A percentile compares a stretch with the other conserved stretches of the same genome.
phyloP scores from a whole-genome alignment of 2,888 invertebrate species.

The Eupithecia tripunctaria region DNA sequence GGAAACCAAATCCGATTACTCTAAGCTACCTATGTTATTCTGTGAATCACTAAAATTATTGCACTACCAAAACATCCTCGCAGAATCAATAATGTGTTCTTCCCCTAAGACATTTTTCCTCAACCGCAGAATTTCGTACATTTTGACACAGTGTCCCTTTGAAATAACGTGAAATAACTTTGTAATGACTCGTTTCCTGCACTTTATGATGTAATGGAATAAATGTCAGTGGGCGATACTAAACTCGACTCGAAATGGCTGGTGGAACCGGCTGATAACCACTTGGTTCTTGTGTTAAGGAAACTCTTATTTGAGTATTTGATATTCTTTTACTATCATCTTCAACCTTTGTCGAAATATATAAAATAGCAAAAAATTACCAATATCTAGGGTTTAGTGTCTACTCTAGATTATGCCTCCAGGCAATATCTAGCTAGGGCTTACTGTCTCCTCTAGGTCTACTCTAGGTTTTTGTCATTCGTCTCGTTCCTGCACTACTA shows the following conservation, averaged over 20 bases:
- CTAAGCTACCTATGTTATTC: neutral
- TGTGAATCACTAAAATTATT: neutral
- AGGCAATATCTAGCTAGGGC: too few species aligned
- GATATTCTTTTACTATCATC: neutral
- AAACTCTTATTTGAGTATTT: neutral
- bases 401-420: too few species aligned
- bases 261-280: neutral
- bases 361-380: too few species aligned
- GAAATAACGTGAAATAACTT: constrained; percentile 29
- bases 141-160: constrained; percentile 20
- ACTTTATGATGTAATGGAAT: constrained; percentile 32
- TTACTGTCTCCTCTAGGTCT: too few species aligned
- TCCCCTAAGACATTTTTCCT: constrained; percentile 17
- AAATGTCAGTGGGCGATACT: constrained; percentile 32
- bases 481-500: neutral
- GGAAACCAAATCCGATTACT: too few species aligned
- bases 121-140: constrained; percentile 24
- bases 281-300: neutral
- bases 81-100: constrained; percentile 8
- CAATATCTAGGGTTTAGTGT: too few species aligned
- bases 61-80: neutral
- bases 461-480: neutral
- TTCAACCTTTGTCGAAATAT: neutral
- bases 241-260: neutral
- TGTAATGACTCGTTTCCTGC: constrained; percentile 41